Evolutionary conservation across 1,140 invertebrate genomes (phyloP), one percentile per base, ranked within the genome.

Genomic region (Drosophila triauraria): DNA sequence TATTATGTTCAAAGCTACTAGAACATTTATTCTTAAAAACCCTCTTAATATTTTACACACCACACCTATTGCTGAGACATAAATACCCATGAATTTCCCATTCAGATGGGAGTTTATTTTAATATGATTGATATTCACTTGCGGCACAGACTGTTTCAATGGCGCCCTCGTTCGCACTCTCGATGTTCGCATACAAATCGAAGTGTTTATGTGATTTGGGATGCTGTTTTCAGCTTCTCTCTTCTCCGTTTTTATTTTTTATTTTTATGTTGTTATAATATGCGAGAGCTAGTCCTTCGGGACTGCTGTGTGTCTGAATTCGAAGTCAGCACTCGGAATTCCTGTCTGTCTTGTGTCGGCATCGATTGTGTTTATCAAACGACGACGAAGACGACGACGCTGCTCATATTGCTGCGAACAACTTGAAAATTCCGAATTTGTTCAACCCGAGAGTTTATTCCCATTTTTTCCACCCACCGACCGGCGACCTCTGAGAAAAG

Each of bases 161-260:
- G 32, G 27, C 43, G 35, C 56, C 54, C 35, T 17, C 32, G 23
- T 56, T 69, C 61, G 54, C 43, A 68, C 58, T 59, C 51, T 50
- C 40, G 12, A n/a, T 38, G 27, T 23, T 59, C 64, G 64, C 64
- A 82, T 62, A 70, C 68, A 70, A 80, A 83, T 83, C 62, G 60
- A 83, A 80, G 67, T 79, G 53, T 88, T 88, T 83, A 62, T 82
- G 51, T 70, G 82, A 82, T 74, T 82, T 76, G 51, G 64, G 56
- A 48, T 58, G 63, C 42, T 75, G 30, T 61, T 65, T 48, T 56
- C 65, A 15, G 27, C 47, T 72, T 60, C 8, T 60, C 32, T 70
- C 10, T 25, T 70, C 10, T 46, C 20, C 20, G 20, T 20, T 43
- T 17, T 61, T 70, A 15, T 56, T 38, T 51, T 35, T 38, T 43